Percentiles rank a stretch among this genome's conserved stretches.
Conservation (phyloP, 2,888 invertebrate genomes). For the Empis livida region DNA sequence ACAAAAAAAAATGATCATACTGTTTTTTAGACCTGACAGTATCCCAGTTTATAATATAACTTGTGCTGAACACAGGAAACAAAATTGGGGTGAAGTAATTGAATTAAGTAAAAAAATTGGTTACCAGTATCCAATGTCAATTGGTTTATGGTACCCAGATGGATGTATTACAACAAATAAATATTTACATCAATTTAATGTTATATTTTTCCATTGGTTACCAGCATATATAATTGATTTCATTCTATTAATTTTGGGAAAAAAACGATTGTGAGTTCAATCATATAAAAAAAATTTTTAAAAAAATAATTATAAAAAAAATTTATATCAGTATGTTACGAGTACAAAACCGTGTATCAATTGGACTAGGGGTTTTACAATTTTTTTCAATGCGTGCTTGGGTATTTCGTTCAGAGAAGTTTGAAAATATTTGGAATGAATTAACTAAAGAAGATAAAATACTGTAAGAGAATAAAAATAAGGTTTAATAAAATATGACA, state of each 20-base stretch:
- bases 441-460: conserved; percentile 36
- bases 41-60: conserved; percentile 85
- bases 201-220: conserved; percentile 65
- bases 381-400: conserved; percentile 86
- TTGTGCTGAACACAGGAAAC: conserved; percentile 65
- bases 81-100: conserved; percentile 79
- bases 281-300: background rate
- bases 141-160: conserved; percentile 76
- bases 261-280: conserved; percentile 69
- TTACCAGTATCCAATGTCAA: conserved; percentile 69
- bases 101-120: conserved; percentile 56
- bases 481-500: no score
- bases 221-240: conserved; percentile 76
- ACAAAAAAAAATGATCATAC: no score
- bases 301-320: no score
- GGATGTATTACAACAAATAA: conserved; percentile 61
- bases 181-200: conserved; percentile 53
- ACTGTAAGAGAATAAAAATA: conserved; percentile 20
- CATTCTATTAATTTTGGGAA: conserved; percentile 57
- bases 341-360: conserved; percentile 58
- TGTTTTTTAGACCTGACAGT: conserved; percentile 39
- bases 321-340: conserved; percentile 57
- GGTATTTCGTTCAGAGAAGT: conserved; percentile 63
- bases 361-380: conserved; percentile 67
- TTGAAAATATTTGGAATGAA: conserved; percentile 37